Percentiles rank a stretch among this genome's conserved stretches.
Evolutionary conservation across 2,113 vertebrate genomes (phyloP).

Genomic region (Hylia prasina): DNA sequence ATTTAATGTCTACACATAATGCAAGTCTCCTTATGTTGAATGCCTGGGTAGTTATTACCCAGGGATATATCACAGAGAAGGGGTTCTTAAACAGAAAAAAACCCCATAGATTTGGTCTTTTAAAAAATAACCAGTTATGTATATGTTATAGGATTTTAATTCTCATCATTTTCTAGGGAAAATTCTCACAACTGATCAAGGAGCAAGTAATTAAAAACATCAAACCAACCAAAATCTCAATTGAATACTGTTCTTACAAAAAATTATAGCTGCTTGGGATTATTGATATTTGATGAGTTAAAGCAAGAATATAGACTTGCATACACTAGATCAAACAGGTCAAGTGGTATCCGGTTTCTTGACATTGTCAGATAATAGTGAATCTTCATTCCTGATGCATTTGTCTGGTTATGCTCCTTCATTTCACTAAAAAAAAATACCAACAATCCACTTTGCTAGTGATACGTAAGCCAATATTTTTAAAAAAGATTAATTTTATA

Average conservation of each 20-base stretch:
- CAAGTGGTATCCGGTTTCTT: neutral
- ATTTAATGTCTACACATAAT: fast-evolving
- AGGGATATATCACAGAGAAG: neutral
- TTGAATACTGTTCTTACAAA: neutral
- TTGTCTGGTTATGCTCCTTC: neutral
- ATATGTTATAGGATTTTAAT: neutral
- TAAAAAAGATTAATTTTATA: neutral
- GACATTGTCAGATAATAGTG: fast-evolving
- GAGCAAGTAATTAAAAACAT: neutral
- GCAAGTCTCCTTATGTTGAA: neutral
- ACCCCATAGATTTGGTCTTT: too few relatives aligned
- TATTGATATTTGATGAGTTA: neutral
- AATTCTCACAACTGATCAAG: neutral
- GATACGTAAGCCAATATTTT: neutral
- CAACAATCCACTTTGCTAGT: neutral
- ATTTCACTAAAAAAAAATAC: neutral
- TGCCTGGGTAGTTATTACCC: neutral
- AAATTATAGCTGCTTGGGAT: neutral
- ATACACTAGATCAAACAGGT: neutral
- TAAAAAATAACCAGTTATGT: neutral
- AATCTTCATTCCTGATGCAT: neutral
- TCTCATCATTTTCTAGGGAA: neutral
- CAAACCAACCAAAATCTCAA: neutral
- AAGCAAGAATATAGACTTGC: neutral
- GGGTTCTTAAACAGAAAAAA: neutral